Evolutionary conservation across 2,797 vertebrate genomes (phyloP).

Genomic region (Myotis planiceps): DNA sequence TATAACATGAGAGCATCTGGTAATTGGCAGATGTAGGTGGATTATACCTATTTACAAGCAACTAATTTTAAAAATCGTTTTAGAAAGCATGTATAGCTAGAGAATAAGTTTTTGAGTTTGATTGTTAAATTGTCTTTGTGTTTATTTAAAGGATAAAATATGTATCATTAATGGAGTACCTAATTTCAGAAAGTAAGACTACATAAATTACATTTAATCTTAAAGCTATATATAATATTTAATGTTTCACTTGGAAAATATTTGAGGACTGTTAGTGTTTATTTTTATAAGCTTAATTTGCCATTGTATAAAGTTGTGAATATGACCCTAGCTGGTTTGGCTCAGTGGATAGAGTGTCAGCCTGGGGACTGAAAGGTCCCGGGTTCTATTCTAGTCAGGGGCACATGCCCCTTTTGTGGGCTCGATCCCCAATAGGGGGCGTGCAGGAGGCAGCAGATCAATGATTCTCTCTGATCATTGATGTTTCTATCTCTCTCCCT

Average conservation of each 20-base stretch:
- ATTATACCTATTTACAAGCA: constrained; percentile 16
- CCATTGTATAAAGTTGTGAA: background rate
- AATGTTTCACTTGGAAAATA: constrained; percentile 47
- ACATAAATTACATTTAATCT: constrained; percentile 8
- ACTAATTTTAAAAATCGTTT: background rate
- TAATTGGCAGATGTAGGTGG: background rate
- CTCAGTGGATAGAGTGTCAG: too few species aligned
- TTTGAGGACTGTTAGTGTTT: constrained; percentile 34
- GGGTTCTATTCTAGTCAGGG: too few species aligned
- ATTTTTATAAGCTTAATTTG: constrained; percentile 21
- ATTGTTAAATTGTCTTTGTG: constrained; percentile 44
- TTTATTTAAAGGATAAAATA: constrained; percentile 55
- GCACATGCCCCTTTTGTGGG: too few species aligned
- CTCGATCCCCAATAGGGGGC: too few species aligned
- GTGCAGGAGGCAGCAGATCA: too few species aligned
- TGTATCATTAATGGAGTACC: background rate
- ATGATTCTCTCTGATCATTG: too few species aligned
- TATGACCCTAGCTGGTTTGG: background rate
- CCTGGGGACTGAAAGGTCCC: too few species aligned
- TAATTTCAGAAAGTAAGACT: constrained; percentile 47
- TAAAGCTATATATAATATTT: constrained; percentile 28
- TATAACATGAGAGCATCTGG: background rate
- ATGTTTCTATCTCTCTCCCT: too few species aligned
- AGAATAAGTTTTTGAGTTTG: constrained; percentile 39
- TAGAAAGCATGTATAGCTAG: background rate